A percentile compares a stretch with the other conserved stretches of the same genome.
These are phyloP conservation scores for Heliocidaris erythrogramma DNA, from an alignment of 35 echinoderm and acorn worm genomes.

Conservation along the genomic window DNA sequence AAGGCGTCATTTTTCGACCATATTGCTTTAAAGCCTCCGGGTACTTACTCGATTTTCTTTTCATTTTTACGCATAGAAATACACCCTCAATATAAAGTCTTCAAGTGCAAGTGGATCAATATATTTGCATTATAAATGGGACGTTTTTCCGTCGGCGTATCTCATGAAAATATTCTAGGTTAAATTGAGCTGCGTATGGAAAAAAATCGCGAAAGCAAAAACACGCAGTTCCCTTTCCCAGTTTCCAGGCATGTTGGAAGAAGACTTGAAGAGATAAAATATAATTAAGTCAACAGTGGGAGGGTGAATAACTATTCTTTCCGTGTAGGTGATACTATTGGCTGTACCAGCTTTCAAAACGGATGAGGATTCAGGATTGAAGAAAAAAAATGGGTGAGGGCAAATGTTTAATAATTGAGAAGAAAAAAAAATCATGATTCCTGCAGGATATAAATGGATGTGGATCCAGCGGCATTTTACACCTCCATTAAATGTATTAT, in stretches of 20 bases:
- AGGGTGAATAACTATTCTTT: not conserved
- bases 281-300: not conserved
- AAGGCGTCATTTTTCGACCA: not conserved
- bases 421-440: too few species aligned
- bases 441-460: too few species aligned
- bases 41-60: not conserved
- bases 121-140: not conserved
- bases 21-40: not conserved
- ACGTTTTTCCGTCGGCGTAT: not conserved
- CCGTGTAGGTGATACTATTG: too few species aligned
- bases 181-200: not conserved
- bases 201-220: not conserved
- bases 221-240: not conserved
- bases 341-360: too few species aligned
- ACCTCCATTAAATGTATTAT: too few species aligned
- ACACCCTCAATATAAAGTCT: not conserved
- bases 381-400: too few species aligned
- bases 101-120: not conserved
- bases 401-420: too few species aligned
- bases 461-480: too few species aligned
- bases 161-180: not conserved
- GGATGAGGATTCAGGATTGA: too few species aligned
- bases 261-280: not conserved
- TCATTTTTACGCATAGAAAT: not conserved
- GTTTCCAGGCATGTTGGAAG: not conserved